Percentiles rank a stretch among this genome's conserved stretches.
Evolutionary conservation across 2,888 invertebrate genomes (phyloP).

Genomic region (Standfussiana lucernea): DNA sequence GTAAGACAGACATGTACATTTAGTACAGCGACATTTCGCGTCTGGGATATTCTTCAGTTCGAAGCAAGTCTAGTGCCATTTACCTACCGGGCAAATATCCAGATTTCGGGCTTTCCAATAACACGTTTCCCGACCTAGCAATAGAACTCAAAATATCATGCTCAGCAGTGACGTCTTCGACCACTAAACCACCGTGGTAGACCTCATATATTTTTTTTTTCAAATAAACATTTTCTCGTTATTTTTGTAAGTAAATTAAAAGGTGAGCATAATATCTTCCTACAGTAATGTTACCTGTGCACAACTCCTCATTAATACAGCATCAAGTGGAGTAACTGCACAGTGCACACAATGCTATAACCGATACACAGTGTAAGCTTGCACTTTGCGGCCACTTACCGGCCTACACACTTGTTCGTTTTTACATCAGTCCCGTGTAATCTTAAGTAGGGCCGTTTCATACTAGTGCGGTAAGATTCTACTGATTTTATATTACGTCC

Average conservation of each 20-base stretch:
- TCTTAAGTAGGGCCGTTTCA: constrained; percentile 72
- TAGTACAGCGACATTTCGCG: neutral
- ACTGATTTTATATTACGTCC: neutral
- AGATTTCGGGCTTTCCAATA: neutral
- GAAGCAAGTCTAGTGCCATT: neutral
- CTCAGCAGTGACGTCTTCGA: neutral
- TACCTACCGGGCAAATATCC: neutral
- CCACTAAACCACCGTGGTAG: neutral
- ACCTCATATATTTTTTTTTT: neutral
- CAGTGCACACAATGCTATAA: constrained; percentile 65
- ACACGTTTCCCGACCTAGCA: neutral
- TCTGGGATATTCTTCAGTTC: neutral
- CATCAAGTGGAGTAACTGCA: constrained; percentile 39
- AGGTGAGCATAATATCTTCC: neutral
- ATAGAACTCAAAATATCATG: neutral
- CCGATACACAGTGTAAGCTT: constrained; percentile 78
- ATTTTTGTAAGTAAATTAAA: neutral
- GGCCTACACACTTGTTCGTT: constrained; percentile 77
- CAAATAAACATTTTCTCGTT: neutral
- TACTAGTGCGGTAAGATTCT: constrained; percentile 10
- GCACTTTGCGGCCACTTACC: constrained; percentile 81
- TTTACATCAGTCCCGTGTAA: constrained; percentile 77
- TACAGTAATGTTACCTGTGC: neutral
- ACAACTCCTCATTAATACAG: constrained; percentile 37
- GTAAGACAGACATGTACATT: neutral